A percentile compares a stretch with the other conserved stretches of the same genome.
phyloP scores from a whole-genome alignment of 2,888 invertebrate species.

The Parnassius glacialis region DNA sequence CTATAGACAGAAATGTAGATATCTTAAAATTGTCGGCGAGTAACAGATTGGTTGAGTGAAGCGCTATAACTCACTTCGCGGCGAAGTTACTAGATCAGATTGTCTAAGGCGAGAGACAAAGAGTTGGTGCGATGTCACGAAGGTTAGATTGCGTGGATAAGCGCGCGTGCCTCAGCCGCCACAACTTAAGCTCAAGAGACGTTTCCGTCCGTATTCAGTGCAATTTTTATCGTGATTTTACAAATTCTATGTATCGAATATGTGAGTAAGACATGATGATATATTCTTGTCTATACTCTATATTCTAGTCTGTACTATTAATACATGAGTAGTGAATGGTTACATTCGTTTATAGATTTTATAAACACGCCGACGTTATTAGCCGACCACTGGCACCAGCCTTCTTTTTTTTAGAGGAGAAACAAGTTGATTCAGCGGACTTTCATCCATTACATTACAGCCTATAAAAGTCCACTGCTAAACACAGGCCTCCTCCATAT shows the following conservation, averaged over 20 bases:
- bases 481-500: no score
- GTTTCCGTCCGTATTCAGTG: slow-evolving; percentile 26
- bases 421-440: no score
- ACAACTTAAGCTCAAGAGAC: slow-evolving; percentile 45
- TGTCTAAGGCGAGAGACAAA: slow-evolving; percentile 50
- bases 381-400: no score
- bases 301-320: no score
- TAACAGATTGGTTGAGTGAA: slow-evolving; percentile 44
- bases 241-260: background rate
- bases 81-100: slow-evolving; percentile 64
- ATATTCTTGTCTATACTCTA: no score
- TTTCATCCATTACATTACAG: no score
- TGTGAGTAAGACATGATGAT: no score
- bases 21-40: slow-evolving; percentile 45
- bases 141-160: slow-evolving; percentile 59
- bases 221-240: slow-evolving; percentile 6
- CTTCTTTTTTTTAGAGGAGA: no score
- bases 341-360: no score
- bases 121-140: slow-evolving; percentile 51
- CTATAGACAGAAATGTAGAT: slow-evolving; percentile 9
- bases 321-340: no score
- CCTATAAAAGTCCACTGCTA: no score
- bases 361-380: no score
- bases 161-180: slow-evolving; percentile 49
- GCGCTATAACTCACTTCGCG: slow-evolving; percentile 57